Conservation (phyloP, 2,113 vertebrate species). For the Lasiurus cinereus region DNA sequence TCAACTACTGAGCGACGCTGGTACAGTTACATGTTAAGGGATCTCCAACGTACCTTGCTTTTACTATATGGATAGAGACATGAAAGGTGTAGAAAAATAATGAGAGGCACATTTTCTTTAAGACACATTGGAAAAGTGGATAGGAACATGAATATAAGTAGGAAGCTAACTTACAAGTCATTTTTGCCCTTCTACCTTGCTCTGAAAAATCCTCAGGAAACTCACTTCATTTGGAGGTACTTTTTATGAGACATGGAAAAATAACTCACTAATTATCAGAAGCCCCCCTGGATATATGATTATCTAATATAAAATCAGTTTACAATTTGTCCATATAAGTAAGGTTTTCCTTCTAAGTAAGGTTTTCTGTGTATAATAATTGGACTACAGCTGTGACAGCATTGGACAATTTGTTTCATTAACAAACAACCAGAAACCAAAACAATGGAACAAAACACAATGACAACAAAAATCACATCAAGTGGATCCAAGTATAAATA, state of each 20-base stretch:
- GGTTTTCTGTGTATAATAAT: constrained; percentile 4
- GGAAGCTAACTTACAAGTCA: not conserved
- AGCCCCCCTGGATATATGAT: not conserved
- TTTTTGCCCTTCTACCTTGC: not conserved
- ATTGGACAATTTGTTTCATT: not conserved
- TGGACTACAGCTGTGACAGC: not conserved
- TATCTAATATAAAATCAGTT: constrained; percentile 34
- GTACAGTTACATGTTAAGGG: not conserved
- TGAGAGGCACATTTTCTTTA: constrained; percentile 3
- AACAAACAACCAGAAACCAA: constrained; percentile 37
- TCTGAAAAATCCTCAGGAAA: constrained; percentile 1
- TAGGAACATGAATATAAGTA: not conserved
- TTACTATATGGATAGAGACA: not conserved
- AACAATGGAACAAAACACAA: not conserved
- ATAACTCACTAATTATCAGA: constrained; percentile 35
- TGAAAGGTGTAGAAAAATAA: not conserved
- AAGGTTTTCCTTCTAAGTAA: constrained; percentile 44
- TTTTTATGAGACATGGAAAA: not conserved
- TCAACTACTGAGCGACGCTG: too few relatives aligned
- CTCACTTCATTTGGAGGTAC: constrained; percentile 8
- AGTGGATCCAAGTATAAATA: not conserved
- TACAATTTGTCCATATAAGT: not conserved
- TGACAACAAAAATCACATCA: not conserved
- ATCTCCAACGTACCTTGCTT: not conserved
- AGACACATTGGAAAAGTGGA: not conserved